Evolutionary conservation across 2,113 vertebrate species (phyloP).

Genomic region (Andinoacara biseriatus): DNA sequence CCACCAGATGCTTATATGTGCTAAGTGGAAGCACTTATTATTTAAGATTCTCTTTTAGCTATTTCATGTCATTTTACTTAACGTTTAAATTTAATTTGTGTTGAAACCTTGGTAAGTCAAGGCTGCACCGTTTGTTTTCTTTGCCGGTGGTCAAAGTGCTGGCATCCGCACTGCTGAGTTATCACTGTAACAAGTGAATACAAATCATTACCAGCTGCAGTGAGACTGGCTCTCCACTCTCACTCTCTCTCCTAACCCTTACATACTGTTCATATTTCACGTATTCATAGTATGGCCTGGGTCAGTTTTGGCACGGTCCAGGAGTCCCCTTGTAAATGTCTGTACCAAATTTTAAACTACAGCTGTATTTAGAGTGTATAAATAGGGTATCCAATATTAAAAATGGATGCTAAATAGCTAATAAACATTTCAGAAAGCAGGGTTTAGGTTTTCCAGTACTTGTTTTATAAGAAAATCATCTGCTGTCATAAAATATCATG

Average conservation of each 20-base stretch:
- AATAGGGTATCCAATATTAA: not conserved
- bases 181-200: not conserved
- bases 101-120: not conserved
- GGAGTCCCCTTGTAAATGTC: not conserved
- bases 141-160: not conserved
- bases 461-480: not conserved
- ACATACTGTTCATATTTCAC: not conserved
- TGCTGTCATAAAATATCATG: not conserved
- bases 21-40: not conserved
- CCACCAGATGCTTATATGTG: not conserved
- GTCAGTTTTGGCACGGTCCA: not conserved
- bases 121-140: not conserved
- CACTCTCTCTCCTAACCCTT: not conserved
- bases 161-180: constrained; percentile 1
- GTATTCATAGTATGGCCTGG: not conserved
- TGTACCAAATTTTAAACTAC: not conserved
- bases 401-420: not conserved
- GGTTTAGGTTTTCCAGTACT: not conserved
- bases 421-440: not conserved
- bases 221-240: constrained; percentile 3
- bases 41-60: not conserved
- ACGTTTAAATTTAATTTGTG: not conserved
- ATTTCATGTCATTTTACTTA: not conserved
- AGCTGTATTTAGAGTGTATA: not conserved
- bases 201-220: constrained; percentile 9